These are phyloP conservation scores for Drosophila nr. medialis DNA, from an alignment of 2,888 invertebrate species.

Conservation along the genomic window DNA sequence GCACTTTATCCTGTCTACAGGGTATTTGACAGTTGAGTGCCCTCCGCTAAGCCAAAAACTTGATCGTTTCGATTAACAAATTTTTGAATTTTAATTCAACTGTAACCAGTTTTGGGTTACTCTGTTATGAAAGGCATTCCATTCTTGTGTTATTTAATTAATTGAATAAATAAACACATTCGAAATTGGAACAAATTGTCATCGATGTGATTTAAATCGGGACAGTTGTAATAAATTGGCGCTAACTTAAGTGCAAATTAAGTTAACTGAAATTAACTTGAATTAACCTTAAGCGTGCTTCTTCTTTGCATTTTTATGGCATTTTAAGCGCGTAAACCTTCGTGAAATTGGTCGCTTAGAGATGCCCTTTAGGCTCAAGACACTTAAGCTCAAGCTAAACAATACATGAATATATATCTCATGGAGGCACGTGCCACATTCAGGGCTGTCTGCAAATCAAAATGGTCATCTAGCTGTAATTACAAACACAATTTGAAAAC, in stretches of 20 bases:
- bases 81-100: slow-evolving; percentile 12
- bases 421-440: slow-evolving; percentile 40
- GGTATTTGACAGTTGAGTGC: slow-evolving; percentile 2
- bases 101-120: slow-evolving; percentile 13
- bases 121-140: slow-evolving; percentile 2
- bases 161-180: too few species aligned
- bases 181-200: background rate
- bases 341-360: slow-evolving; percentile 17
- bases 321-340: slow-evolving; percentile 11
- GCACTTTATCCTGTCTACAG: background rate
- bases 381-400: slow-evolving; percentile 1
- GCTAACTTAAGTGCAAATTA: background rate
- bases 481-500: slow-evolving; percentile 17
- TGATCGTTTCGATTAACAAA: background rate
- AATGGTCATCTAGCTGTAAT: slow-evolving; percentile 20
- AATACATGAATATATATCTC: slow-evolving; percentile 12
- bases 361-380: slow-evolving; percentile 17
- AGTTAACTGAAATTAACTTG: background rate
- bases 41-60: too few species aligned
- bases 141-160: slow-evolving; percentile 18
- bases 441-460: slow-evolving; percentile 24
- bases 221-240: slow-evolving; percentile 15
- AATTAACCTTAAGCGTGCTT: slow-evolving; percentile 12
- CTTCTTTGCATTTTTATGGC: background rate
- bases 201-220: background rate